Base-by-base conservation (phyloP, 2,797 vertebrate genomes). In the Anguilla megastoma region DNA sequence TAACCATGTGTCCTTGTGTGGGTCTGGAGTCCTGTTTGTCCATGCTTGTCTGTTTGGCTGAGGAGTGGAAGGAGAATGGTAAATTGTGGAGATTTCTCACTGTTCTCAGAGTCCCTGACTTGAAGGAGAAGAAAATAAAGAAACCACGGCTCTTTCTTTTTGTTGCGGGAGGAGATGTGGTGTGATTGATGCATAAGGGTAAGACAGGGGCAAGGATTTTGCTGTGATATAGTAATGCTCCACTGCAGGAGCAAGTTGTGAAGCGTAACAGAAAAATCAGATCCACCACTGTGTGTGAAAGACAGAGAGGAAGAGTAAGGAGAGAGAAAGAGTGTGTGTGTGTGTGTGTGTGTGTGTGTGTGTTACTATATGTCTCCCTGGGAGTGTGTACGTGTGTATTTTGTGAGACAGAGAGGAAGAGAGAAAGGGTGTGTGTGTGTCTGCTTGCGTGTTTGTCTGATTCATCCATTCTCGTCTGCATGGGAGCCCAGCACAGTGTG, bases 401-500 rank as follows among this genome's bases (percentile, higher is more conserved):
- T 27, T 66, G 63, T 66, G 63, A 66, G 63, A 4, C 6, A 66
- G 18, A n/a, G 21, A 66, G 16, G 16, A 45, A 76, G 33, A 83
- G 21, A 27, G 36, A 27, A 7, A 48, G 79, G 30, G 52, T 33
- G 84, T 88, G 41, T 86, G 69, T 88, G 85, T 88, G 66, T 80
- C 66, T 60, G 9, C 27, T 50, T 71, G 63, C 63, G 69, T 56
- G 87, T 45, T n/a, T 86, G 48, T 87, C 45, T 85, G 48, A 71
- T 88, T 85, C 33, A 74, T 74, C 30, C 33, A 1, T 74, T 74
- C 71, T 0, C 30, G n/a, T 74, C 33, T 14, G 14, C 71, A 30
- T 14, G 30, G 63, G 63, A 50, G 60, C 69, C n/a, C 69, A 74
- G 76, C 71, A 80, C 30, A 80, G 36, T 45, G 76, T 21, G 21